Evolutionary conservation across 1,140 invertebrate species (phyloP), one percentile per base, ranked within the genome.

Genomic region (Stenopsyche tienmushanensis): DNA sequence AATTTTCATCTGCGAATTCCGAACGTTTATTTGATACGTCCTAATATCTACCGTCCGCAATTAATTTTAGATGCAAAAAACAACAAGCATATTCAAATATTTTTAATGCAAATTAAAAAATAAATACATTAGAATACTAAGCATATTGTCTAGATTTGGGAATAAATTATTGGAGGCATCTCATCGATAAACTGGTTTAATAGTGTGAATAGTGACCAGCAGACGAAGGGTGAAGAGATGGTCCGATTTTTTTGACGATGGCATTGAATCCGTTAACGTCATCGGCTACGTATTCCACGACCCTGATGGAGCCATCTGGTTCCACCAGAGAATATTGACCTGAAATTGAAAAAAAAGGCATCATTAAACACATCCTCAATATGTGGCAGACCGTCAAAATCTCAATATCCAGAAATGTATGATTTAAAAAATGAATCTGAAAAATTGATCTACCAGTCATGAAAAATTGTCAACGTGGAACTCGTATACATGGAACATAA

Each of bases 271-370:
- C 74, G 58, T 74, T 82, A 34, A 81, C 73, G 26, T 80, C 75
- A 72, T 79, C 77, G 13, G 76, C 77, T 0, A 71, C 72, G 62
- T 82, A 82, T 25, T 78, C 75, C 5, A 80, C 79, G n/a, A 74
- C 76, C 47, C 80, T 72, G 24, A 72, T 71, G 1, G 78, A 75
- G 44, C 82, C 81, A 65, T 82, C 81, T 26, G 81, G 71, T 58
- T 83, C 80, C 15, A 81, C 71, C 8, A 82, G 73, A 24, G 72
- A 74, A 66, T 78, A 79, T 55, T 76, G 75, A 3, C 80, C 80
- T 63, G 74, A 73, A 41, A 81, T 15, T 2, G 10, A 26, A 20
- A 47, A 25, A 5, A 47, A 26, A 2, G 10, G 7, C 24, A 21
- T 57, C n/a, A 55, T 24, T 39, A n/a, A n/a, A n/a, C n/a, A n/a